phyloP scores from a whole-genome alignment of 2,888 invertebrate genomes.

The Magallana nippona region DNA sequence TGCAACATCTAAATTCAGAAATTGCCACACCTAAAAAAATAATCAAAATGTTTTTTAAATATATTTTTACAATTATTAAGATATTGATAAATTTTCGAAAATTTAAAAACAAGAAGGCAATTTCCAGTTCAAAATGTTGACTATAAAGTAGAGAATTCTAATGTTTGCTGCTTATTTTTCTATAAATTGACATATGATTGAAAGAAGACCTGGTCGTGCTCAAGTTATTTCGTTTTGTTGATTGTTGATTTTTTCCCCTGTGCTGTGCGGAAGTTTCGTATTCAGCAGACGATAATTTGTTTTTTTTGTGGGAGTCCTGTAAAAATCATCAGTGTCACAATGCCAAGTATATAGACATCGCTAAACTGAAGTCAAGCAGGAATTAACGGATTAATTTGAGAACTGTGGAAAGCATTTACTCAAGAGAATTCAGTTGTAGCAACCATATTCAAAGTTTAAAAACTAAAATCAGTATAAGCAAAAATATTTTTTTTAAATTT shows the following conservation, averaged over 20 bases:
- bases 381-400: not conserved
- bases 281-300: not conserved
- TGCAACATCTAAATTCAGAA: no score
- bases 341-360: constrained; percentile 20
- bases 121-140: no score
- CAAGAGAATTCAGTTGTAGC: no score
- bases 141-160: not conserved
- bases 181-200: not conserved
- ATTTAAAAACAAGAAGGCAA: no score
- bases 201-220: not conserved
- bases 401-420: not conserved
- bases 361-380: not conserved
- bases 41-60: no score
- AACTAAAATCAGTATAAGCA: no score
- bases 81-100: no score
- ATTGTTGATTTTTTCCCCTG: not conserved
- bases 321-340: constrained; percentile 11
- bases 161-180: not conserved
- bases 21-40: no score
- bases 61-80: no score
- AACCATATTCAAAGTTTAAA: no score
- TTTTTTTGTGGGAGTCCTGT: not conserved
- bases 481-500: no score
- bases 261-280: constrained; percentile 9
- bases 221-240: not conserved